Evolutionary conservation across 1,140 invertebrate genomes (phyloP).

Genomic region (Hyposmocoma kahamanoa): DNA sequence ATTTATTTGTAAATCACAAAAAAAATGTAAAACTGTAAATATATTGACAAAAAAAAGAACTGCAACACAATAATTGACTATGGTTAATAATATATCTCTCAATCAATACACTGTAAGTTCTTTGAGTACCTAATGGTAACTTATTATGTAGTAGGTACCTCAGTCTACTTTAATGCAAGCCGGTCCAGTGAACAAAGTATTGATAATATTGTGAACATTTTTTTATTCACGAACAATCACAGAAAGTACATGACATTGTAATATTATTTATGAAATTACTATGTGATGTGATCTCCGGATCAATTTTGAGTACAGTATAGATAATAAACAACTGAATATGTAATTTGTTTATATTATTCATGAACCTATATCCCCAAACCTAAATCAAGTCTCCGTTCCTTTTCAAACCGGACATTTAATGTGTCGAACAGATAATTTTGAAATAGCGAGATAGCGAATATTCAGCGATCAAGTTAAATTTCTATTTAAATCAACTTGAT

Average conservation of each 20-base stretch:
- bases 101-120: slow-evolving; percentile 69
- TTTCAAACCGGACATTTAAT: no score
- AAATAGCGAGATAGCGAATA: no score
- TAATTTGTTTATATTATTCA: slow-evolving; percentile 60
- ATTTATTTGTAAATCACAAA: slow-evolving; percentile 74
- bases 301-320: slow-evolving; percentile 75
- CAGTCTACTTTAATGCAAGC: slow-evolving; percentile 64
- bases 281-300: slow-evolving; percentile 75
- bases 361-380: no score
- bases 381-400: no score
- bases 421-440: no score
- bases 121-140: slow-evolving; percentile 66
- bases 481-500: no score
- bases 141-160: slow-evolving; percentile 60
- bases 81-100: slow-evolving; percentile 66
- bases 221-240: slow-evolving; percentile 72
- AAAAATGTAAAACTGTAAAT: slow-evolving; percentile 75
- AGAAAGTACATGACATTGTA: slow-evolving; percentile 74
- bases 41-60: slow-evolving; percentile 70
- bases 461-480: no score
- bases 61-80: slow-evolving; percentile 69
- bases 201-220: slow-evolving; percentile 73
- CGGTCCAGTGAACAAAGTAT: slow-evolving; percentile 72
- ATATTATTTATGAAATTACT: slow-evolving; percentile 75
- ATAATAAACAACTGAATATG: slow-evolving; percentile 76